Evolutionary conservation across 2,113 vertebrate species (phyloP), one percentile per base, ranked within the genome.

Genomic region (Ictalurus punctatus): DNA sequence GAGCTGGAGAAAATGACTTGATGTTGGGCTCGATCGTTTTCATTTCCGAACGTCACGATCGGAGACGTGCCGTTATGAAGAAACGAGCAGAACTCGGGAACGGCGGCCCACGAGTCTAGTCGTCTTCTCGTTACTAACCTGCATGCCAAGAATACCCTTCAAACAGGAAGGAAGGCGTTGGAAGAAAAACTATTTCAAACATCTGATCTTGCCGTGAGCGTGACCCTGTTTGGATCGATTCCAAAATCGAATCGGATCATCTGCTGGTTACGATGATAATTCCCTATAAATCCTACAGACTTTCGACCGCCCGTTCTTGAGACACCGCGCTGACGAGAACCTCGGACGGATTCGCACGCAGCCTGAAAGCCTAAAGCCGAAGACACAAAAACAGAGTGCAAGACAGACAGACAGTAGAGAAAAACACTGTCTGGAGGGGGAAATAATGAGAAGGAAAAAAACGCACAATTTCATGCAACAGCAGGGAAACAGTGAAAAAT

Each of bases 401-500:
- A 81, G 54, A 81, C 52, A 87, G 88, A 86, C 90, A 91, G 87
- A 90, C 76, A 92, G 84, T 67, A 69, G 76, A 54, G 63, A 82
- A 84, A 93, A 91, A 91, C 80, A 90, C 89, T 65, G 27, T 54
- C 48, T 54, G 40, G 65, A 84, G 59, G 30, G 90, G 89, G 88
- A 90, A 73, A 92, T 44, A 59, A 37, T 5, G 44, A 40, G 34
- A 71, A 58, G 25, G 44, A 37, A 34, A 71, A 44, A 76, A 44
- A 48, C 86, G 71, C 6, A 91, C 89, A 94, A 93, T 92, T 94
- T 93, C 92, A 94, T 92, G 84, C 85, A 65, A 91, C 76, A 79
- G 88, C 91, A 92, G 91, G 90, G 91, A 90, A 92, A 85, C 92
- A 83, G 93, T 95, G 92, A 95, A 95, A 95, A 94, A 95, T 95